Evolutionary conservation across 2,113 vertebrate species (phyloP), one percentile per base, ranked within the genome.

Genomic region (Thunnus thynnus): DNA sequence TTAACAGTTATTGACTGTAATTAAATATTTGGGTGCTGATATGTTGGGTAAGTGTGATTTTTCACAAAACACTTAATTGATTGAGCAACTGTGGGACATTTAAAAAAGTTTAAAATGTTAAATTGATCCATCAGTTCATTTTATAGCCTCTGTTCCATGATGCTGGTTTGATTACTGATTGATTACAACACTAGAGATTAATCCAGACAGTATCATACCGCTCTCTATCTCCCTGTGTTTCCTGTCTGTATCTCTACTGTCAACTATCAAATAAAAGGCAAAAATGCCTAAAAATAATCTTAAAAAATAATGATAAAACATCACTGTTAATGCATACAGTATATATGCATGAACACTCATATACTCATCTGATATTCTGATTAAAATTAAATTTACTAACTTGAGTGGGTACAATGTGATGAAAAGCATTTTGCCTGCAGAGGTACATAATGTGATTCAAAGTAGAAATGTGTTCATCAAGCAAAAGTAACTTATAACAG

Each of bases 1-100:
- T 62, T 72, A 48, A 56, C 51, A 52, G 50, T 65, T 60, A 72
- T 82, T 64, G 55, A 76, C 30, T 71, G 69, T 13, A 65, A 84
- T 69, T 73, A 83, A 89, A 87, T 56, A 13, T 71, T 77, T 72
- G 62, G n/a, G 20, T 60, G 47, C n/a, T 8, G 1, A 57, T 56
- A 13, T 41, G 17, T 72, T 47, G 17, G 60, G 30, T 4, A n/a
- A 54, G 54, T 76, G 44, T 64, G 0, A 13, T 58, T 74, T 66
- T 54, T 68, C 13, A 51, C 2, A 1, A 46, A 47, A 72, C 32
- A 18, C 47, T 22, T 60, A 48, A 20, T 13, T 8, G 5, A 70
- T 48, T 9, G 36, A 41, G 32, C 32, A 36, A 36, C 32, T 36
- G 7, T 36, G 5, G 7, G 36, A 2, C 36, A 5, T 41, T 41